Conservation (phyloP, 2,113 vertebrate species). For the Platysternon megacephalum region DNA sequence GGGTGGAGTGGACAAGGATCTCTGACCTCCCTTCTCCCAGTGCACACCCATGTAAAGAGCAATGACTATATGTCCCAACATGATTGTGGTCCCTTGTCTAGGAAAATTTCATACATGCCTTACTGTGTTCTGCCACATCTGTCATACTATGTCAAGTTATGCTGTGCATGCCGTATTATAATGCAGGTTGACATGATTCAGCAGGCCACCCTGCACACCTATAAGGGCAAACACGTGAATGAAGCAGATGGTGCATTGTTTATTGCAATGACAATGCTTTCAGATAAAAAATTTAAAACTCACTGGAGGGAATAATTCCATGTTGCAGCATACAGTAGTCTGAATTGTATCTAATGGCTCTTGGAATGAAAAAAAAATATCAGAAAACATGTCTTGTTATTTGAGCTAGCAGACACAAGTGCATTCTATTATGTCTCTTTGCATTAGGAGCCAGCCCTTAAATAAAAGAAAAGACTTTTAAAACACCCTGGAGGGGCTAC, state of each 20-base stretch:
- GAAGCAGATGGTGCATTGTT: neutral
- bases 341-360: neutral
- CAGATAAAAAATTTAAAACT: conserved; percentile 26
- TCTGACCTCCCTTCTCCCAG: accelerated
- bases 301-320: neutral
- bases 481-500: conserved; percentile 52
- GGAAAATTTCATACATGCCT: neutral
- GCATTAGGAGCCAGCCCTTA: conserved; percentile 65
- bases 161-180: neutral
- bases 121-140: neutral
- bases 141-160: neutral
- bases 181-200: neutral
- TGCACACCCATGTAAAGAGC: neutral
- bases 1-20: neutral
- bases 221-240: neutral
- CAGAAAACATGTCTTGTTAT: conserved; percentile 3
- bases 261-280: neutral
- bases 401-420: conserved; percentile 40
- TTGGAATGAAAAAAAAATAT: neutral
- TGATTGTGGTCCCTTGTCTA: neutral
- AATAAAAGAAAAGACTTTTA: conserved; percentile 58
- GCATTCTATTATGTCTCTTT: conserved; percentile 62
- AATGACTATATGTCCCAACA: neutral
- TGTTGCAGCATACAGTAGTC: neutral
- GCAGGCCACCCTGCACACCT: neutral